These are phyloP conservation scores for Nothoprocta perdicaria DNA, from an alignment of 2,113 vertebrate species.

Conservation along the genomic window DNA sequence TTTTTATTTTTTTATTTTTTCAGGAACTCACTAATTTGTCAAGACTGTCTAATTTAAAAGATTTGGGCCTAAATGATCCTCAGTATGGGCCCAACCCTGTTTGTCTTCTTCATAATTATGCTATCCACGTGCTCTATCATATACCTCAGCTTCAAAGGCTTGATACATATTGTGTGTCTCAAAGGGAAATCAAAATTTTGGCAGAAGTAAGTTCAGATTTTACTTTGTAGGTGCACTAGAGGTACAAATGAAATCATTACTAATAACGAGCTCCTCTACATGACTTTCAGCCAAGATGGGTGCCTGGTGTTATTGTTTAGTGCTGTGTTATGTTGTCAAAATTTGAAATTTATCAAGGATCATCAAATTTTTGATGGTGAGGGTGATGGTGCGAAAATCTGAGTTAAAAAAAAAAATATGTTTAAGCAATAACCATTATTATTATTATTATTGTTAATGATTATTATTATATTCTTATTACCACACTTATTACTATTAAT, in stretches of 20 bases:
- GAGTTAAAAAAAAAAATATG: background rate
- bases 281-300: background rate
- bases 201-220: conserved; percentile 81
- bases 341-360: background rate
- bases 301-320: background rate
- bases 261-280: background rate
- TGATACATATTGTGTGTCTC: conserved; percentile 84
- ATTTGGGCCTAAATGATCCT: conserved; percentile 85
- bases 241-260: background rate
- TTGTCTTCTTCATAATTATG: conserved; percentile 88
- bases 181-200: conserved; percentile 83
- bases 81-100: conserved; percentile 85
- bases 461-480: too few relatives aligned
- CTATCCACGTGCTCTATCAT: conserved; percentile 88
- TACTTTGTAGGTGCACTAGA: too few relatives aligned
- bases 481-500: too few relatives aligned
- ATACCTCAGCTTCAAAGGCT: conserved; percentile 84
- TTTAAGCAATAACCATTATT: background rate
- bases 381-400: background rate
- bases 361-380: background rate
- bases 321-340: background rate
- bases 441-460: too few relatives aligned
- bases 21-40: conserved; percentile 86
- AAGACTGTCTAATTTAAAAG: conserved; percentile 77
- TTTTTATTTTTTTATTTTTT: background rate